These are phyloP conservation scores for Spea multiplicata DNA, from an alignment of 2,113 vertebrate genomes.

Conservation along the genomic window DNA sequence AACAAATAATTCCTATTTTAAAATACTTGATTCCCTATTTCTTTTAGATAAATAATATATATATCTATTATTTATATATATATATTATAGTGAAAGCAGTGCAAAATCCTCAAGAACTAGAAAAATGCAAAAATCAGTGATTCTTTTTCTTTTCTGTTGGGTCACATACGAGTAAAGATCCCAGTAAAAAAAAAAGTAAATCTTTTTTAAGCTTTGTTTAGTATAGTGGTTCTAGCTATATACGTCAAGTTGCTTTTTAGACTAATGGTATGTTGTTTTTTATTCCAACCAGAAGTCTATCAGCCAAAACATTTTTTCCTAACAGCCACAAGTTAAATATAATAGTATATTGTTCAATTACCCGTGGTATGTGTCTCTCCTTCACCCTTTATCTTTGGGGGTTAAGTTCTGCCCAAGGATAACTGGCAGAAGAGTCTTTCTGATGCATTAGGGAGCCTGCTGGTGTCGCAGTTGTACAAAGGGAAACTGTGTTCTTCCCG, in stretches of 20 bases:
- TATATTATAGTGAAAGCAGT: conserved; percentile 87
- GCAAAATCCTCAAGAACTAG: conserved; percentile 59
- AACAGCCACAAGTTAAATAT: conserved; percentile 18
- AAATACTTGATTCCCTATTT: no score
- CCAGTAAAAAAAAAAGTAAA: no score
- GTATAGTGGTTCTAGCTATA: no score
- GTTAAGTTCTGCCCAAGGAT: conserved; percentile 58
- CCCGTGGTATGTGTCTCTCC: conserved; percentile 65
- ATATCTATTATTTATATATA: conserved; percentile 38
- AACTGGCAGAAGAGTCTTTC: conserved; percentile 58
- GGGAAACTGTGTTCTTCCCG: conserved; percentile 56
- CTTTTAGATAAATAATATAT: conserved; percentile 43
- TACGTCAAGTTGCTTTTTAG: conserved; percentile 50
- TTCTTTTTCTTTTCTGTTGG: no score
- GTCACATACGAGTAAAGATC: no score
- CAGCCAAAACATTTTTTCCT: conserved; percentile 53
- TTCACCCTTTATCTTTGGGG: conserved; percentile 56
- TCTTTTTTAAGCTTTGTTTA: no score
- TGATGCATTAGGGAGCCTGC: conserved; percentile 58
- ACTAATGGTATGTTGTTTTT: conserved; percentile 57
- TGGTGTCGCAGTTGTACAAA: conserved; percentile 55
- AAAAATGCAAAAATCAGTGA: no score
- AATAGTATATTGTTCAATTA: conserved; percentile 61
- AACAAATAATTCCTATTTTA: conserved; percentile 55
- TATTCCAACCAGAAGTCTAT: conserved; percentile 53